Conservation (phyloP, 2,888 invertebrate genomes). For the Chironomus riparius region DNA sequence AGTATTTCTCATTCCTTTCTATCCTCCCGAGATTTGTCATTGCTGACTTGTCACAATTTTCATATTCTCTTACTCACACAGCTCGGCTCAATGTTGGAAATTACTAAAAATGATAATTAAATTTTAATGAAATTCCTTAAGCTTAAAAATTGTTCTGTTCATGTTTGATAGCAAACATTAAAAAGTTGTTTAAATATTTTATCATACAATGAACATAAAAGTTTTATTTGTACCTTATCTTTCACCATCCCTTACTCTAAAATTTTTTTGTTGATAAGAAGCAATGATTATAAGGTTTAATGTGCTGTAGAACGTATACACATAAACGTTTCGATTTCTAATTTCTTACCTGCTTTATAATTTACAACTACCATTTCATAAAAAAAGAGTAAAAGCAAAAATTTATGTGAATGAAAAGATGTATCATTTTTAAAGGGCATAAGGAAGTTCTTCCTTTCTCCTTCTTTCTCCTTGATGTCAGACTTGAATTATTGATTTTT, state of each 20-base stretch:
- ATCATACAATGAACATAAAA: neutral
- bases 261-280: neutral
- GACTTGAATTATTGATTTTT: conserved; percentile 23
- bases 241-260: neutral
- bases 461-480: neutral
- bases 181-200: neutral
- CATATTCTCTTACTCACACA: neutral
- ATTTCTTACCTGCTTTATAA: neutral
- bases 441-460: neutral
- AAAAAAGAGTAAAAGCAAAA: neutral
- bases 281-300: neutral
- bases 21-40: too few relatives aligned
- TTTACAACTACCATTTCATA: neutral
- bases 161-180: too few relatives aligned
- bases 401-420: neutral
- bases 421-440: neutral
- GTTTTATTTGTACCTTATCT: neutral
- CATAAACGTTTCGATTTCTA: too few relatives aligned
- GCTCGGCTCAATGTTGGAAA: neutral
- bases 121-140: too few relatives aligned
- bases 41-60: too few relatives aligned
- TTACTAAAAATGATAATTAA: too few relatives aligned
- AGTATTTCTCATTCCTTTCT: too few relatives aligned
- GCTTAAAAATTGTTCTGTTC: too few relatives aligned
- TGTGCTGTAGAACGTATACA: too few relatives aligned